These are phyloP conservation scores for Thalassaphorura encarpata DNA, from an alignment of 1,140 invertebrate genomes.

Conservation along the genomic window DNA sequence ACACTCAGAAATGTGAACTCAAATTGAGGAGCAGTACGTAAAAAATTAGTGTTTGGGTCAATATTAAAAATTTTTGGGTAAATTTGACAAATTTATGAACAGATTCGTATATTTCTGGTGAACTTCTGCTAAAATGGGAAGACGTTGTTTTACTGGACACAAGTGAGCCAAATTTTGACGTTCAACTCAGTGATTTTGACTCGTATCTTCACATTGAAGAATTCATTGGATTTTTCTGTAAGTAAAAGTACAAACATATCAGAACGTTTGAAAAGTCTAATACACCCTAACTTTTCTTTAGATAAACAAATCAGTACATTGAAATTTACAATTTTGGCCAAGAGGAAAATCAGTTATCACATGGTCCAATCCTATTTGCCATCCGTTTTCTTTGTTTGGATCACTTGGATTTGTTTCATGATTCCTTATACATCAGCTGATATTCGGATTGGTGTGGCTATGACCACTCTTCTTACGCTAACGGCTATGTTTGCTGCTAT, in stretches of 20 bases:
- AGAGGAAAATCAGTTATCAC: conserved; percentile 1
- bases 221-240: too few species aligned
- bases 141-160: not conserved
- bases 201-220: too few species aligned
- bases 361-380: not conserved
- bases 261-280: not conserved
- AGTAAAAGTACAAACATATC: too few species aligned
- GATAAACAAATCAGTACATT: not conserved
- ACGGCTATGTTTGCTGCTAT: conserved; percentile 1
- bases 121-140: not conserved
- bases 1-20: not conserved
- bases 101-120: not conserved
- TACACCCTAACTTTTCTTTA: not conserved
- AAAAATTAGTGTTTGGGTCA: too few species aligned
- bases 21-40: not conserved
- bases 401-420: not conserved
- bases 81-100: not conserved
- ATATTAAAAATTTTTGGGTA: not conserved
- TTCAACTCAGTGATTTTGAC: not conserved
- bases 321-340: not conserved
- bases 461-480: conserved; percentile 1
- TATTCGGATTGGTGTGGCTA: not conserved
- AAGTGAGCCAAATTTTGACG: not conserved
- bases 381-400: not conserved
- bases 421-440: not conserved